Conservation (phyloP, 2,888 invertebrate species). For the Endotricha flammealis region DNA sequence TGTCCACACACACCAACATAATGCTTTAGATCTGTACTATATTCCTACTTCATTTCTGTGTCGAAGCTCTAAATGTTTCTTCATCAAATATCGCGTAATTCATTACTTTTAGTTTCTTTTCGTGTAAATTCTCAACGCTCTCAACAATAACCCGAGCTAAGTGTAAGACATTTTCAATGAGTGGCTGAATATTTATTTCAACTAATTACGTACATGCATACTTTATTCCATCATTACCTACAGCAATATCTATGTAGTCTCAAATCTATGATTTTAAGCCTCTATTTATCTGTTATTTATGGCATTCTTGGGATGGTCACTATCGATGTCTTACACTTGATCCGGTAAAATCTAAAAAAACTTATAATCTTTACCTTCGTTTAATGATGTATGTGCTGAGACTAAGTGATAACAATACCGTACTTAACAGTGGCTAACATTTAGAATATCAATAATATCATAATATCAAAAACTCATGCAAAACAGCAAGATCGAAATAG, state of each 20-base stretch:
- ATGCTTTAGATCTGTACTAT: constrained; percentile 51
- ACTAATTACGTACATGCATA: constrained; percentile 57
- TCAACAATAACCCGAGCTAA: constrained; percentile 70
- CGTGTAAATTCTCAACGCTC: constrained; percentile 78
- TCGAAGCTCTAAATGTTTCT: constrained; percentile 52
- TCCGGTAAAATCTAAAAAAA: constrained; percentile 50
- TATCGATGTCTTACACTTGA: constrained; percentile 66
- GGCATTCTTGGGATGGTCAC: constrained; percentile 26
- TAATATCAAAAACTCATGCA: constrained; percentile 68
- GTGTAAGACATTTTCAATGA: constrained; percentile 60
- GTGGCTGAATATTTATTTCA: constrained; percentile 34
- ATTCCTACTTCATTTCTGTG: constrained; percentile 35
- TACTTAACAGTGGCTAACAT: constrained; percentile 64
- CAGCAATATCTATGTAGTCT: constrained; percentile 43
- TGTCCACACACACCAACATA: constrained; percentile 73
- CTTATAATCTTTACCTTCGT: constrained; percentile 60
- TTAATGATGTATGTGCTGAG: constrained; percentile 73
- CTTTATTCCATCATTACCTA: constrained; percentile 31
- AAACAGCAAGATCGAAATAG: constrained; percentile 70
- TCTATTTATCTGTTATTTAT: constrained; percentile 33
- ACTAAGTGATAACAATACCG: constrained; percentile 67
- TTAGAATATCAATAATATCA: constrained; percentile 54
- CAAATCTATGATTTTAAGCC: constrained; percentile 41
- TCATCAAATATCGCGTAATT: constrained; percentile 32
- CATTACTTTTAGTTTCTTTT: constrained; percentile 25